Conservation (phyloP, 2,888 invertebrate genomes). For the Drosophila ochracea region DNA sequence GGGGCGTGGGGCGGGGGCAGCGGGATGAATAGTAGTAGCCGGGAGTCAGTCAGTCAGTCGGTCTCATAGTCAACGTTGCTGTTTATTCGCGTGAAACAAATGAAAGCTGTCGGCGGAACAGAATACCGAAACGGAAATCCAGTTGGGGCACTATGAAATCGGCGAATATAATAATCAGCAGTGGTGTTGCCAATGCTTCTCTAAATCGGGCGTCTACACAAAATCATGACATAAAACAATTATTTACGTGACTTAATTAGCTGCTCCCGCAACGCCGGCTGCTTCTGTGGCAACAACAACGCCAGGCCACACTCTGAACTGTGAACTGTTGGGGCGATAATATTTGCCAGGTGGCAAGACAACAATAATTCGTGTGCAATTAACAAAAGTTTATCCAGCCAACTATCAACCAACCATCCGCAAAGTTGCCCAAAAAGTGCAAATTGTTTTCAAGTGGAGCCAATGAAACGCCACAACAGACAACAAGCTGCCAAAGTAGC, state of each 20-base stretch:
- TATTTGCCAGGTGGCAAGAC: conserved; percentile 47
- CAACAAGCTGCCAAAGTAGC: conserved; percentile 3
- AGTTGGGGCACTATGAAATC: conserved; percentile 42
- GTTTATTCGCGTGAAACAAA: conserved; percentile 80
- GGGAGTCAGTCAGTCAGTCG: conserved; percentile 7
- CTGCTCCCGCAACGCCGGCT: conserved; percentile 39
- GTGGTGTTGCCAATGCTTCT: conserved; percentile 46
- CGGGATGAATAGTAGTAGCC: conserved; percentile 5
- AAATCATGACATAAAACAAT: conserved; percentile 65
- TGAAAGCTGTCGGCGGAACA: conserved; percentile 51
- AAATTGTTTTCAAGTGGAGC: conserved; percentile 70
- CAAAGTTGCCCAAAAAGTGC: conserved; percentile 56
- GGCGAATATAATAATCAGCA: conserved; percentile 56
- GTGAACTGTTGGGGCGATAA: conserved; percentile 54
- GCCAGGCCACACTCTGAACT: conserved; percentile 36
- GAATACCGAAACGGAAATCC: conserved; percentile 24
- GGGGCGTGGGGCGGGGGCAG: neutral
- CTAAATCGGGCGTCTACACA: conserved; percentile 20
- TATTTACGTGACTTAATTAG: conserved; percentile 72
- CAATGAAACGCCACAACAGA: conserved; percentile 4
- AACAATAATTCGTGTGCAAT: conserved; percentile 43
- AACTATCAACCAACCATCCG: neutral
- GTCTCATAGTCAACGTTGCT: conserved; percentile 58
- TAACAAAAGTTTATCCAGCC: conserved; percentile 43
- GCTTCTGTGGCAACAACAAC: conserved; percentile 21